Evolutionary conservation across 2,113 vertebrate genomes (phyloP).

Genomic region (Epinephelus fuscoguttatus): DNA sequence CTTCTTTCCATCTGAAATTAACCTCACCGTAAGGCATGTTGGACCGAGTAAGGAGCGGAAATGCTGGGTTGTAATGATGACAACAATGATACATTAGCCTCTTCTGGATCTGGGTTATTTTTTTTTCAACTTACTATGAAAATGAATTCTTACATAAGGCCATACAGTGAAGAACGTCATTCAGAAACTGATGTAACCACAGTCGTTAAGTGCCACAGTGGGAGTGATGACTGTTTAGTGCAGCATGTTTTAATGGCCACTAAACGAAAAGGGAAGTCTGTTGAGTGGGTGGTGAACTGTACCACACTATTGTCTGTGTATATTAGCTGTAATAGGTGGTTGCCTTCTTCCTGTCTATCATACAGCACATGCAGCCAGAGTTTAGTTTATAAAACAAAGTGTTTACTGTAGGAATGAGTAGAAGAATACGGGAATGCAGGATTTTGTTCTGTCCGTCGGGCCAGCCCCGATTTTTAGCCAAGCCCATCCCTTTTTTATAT

Average conservation of each 20-base stretch:
- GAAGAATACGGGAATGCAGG: slow-evolving; percentile 64
- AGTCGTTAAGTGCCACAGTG: slow-evolving; percentile 55
- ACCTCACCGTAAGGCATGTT: slow-evolving; percentile 18
- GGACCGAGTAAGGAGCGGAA: slow-evolving; percentile 10
- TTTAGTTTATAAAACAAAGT: slow-evolving; percentile 28
- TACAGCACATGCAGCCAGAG: slow-evolving; percentile 18
- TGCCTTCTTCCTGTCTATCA: slow-evolving; percentile 8
- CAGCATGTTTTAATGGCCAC: slow-evolving; percentile 58
- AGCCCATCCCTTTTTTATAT: slow-evolving; percentile 52
- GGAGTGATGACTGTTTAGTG: slow-evolving; percentile 51
- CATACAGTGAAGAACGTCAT: slow-evolving; percentile 18
- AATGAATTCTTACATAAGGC: slow-evolving; percentile 42
- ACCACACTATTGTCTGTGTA: slow-evolving; percentile 35
- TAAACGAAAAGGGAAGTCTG: slow-evolving; percentile 54
- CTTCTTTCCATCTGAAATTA: slow-evolving; percentile 46
- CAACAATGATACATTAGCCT: slow-evolving; percentile 47
- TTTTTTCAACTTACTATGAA: slow-evolving; percentile 61
- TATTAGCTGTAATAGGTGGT: slow-evolving; percentile 43
- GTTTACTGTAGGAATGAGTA: slow-evolving; percentile 81
- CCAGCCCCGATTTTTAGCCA: slow-evolving; percentile 52
- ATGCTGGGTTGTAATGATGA: slow-evolving; percentile 36
- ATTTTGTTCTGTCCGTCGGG: slow-evolving; percentile 41
- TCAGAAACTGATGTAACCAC: slow-evolving; percentile 41
- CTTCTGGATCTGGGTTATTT: slow-evolving; percentile 33
- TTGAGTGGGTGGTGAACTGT: slow-evolving; percentile 55